Evolutionary conservation across 2,888 invertebrate species (phyloP).

Genomic region (Ectemnius cavifrons): DNA sequence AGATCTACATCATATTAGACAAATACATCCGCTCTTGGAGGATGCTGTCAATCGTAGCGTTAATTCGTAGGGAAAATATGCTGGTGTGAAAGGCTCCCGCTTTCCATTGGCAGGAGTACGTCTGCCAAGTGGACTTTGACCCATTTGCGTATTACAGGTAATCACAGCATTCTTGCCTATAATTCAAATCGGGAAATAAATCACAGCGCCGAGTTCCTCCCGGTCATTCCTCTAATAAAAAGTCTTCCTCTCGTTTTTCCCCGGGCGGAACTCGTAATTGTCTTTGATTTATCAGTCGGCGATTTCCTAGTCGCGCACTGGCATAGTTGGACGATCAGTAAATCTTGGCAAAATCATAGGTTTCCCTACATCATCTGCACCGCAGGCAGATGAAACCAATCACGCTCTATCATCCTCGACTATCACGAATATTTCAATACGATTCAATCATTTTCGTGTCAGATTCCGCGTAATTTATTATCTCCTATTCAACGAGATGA

Average conservation of each 20-base stretch:
- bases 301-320: not conserved
- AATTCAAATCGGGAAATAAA: slow-evolving; percentile 5
- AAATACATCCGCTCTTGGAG: slow-evolving; percentile 5
- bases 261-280: slow-evolving; percentile 24
- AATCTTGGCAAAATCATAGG: slow-evolving; percentile 26
- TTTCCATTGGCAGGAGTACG: not conserved
- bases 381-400: too few species aligned
- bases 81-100: not conserved
- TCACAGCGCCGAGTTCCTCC: not conserved
- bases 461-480: too few species aligned
- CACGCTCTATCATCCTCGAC: too few species aligned
- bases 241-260: slow-evolving; percentile 12
- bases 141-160: slow-evolving; percentile 28
- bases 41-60: slow-evolving; percentile 29
- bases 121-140: slow-evolving; percentile 39
- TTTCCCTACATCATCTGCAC: too few species aligned
- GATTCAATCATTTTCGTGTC: too few species aligned
- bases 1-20: not conserved
- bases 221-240: not conserved
- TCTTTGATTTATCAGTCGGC: slow-evolving; percentile 39
- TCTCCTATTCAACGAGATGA: too few species aligned
- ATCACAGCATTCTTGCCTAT: not conserved
- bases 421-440: too few species aligned
- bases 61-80: slow-evolving; percentile 31
- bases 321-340: slow-evolving; percentile 15